phyloP scores from a whole-genome alignment of 2,113 vertebrate species.

The Nipponia nippon region DNA sequence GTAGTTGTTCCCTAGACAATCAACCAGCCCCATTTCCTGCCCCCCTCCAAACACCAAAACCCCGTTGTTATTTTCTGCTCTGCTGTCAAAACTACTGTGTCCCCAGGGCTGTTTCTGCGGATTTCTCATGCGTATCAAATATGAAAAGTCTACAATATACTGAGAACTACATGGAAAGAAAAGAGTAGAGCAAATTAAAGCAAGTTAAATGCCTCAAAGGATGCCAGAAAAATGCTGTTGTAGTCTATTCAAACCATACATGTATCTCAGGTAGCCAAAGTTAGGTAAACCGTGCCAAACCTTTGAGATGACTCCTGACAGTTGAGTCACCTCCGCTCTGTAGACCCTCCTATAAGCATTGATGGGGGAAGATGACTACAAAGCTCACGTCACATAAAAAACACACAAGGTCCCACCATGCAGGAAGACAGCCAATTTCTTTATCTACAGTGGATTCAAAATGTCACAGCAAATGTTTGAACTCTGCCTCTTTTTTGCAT shows the following conservation, averaged over 20 bases:
- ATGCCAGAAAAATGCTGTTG: background rate
- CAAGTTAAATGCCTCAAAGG: background rate
- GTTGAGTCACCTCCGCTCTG: background rate
- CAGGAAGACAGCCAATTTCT: background rate
- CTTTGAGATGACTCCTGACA: background rate
- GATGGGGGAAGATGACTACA: background rate
- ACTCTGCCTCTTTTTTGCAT: background rate
- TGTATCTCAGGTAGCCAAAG: background rate
- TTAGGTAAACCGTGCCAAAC: background rate
- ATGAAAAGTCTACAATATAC: background rate
- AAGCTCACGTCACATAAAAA: background rate
- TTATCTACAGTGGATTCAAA: background rate
- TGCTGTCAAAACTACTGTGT: background rate
- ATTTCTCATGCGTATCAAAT: background rate
- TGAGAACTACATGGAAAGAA: background rate
- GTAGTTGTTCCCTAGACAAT: background rate
- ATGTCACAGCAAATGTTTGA: background rate
- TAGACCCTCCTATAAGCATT: background rate
- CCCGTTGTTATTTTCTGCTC: background rate
- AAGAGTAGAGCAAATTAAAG: background rate
- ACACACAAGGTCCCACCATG: background rate
- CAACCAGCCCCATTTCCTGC: background rate
- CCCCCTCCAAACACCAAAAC: background rate
- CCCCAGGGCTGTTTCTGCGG: background rate
- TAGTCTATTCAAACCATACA: background rate